These are phyloP conservation scores for Forbesichthys papilliferus DNA, from an alignment of 2,113 vertebrate species.

Conservation along the genomic window DNA sequence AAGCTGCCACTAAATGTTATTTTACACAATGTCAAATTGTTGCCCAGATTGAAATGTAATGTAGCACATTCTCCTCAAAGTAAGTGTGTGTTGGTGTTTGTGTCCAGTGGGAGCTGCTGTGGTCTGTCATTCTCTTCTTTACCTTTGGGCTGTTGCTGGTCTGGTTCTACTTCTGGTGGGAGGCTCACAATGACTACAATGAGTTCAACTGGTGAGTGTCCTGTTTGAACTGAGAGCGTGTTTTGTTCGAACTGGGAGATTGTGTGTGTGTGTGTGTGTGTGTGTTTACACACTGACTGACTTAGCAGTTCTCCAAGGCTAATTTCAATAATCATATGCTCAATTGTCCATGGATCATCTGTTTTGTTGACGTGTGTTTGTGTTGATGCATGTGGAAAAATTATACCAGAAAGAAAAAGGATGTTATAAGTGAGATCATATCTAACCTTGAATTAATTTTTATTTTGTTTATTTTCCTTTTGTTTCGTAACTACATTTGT, in stretches of 20 bases:
- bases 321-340: too few species aligned
- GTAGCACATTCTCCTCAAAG: too few species aligned
- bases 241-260: background rate
- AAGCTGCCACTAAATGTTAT: too few species aligned
- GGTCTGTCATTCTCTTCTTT: constrained; percentile 89
- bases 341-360: too few species aligned
- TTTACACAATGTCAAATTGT: too few species aligned
- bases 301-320: too few species aligned
- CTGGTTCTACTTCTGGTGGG: constrained; percentile 99
- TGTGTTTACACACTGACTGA: background rate
- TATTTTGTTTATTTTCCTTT: background rate
- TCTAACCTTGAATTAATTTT: too few species aligned
- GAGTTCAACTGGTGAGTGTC: too few species aligned
- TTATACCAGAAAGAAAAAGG: background rate
- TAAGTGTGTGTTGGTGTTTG: constrained; percentile 17
- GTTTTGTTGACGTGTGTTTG: too few species aligned
- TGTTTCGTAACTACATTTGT: background rate
- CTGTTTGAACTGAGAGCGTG: too few species aligned
- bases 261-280: background rate
- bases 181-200: constrained; percentile 53
- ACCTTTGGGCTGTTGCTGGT: constrained; percentile 89
- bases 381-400: background rate
- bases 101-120: constrained; percentile 91
- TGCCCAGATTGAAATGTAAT: too few species aligned
- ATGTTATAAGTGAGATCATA: background rate